These are phyloP conservation scores for Spodoptera littoralis DNA, from an alignment of 2,888 invertebrate species.

Conservation along the genomic window DNA sequence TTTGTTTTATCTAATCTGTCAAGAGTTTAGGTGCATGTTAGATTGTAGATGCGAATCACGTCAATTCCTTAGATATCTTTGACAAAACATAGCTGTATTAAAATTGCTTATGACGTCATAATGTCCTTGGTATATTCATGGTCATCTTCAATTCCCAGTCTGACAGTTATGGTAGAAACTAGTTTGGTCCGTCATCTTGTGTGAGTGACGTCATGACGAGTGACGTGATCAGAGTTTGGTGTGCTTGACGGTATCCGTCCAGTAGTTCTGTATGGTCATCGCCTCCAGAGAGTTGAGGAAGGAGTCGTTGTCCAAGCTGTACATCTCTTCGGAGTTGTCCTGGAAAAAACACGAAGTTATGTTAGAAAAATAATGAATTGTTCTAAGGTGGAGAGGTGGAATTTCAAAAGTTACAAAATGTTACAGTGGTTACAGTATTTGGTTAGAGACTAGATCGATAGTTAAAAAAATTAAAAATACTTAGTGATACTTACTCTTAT, in stretches of 20 bases:
- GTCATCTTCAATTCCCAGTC: constrained; percentile 23
- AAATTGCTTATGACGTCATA: constrained; percentile 4
- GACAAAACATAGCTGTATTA: constrained; percentile 18
- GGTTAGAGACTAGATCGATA: too few relatives aligned
- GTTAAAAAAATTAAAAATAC: too few relatives aligned
- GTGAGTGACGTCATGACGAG: constrained; percentile 28
- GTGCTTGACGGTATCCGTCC: constrained; percentile 97
- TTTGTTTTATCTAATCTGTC: constrained; percentile 6
- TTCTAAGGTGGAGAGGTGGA: too few relatives aligned
- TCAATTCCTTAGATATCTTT: constrained; percentile 43
- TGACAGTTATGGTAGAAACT: constrained; percentile 11
- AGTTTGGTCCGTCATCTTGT: constrained; percentile 8
- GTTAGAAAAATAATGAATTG: constrained; percentile 9
- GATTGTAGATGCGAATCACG: constrained; percentile 6
- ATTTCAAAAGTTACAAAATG: too few relatives aligned
- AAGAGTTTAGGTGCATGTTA: constrained; percentile 5
- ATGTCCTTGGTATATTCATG: constrained; percentile 21
- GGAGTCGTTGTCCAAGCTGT: constrained; percentile 97
- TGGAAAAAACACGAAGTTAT: constrained; percentile 74
- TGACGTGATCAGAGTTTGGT: constrained; percentile 92
- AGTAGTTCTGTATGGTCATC: constrained; percentile 98
- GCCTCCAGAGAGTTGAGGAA: constrained; percentile 97
- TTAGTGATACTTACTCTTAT: constrained; percentile 90
- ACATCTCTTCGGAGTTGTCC: constrained; percentile 98
- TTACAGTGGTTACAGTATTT: too few relatives aligned